phyloP scores from a whole-genome alignment of 2,888 invertebrate species.

The Chrysolina haemoptera region DNA sequence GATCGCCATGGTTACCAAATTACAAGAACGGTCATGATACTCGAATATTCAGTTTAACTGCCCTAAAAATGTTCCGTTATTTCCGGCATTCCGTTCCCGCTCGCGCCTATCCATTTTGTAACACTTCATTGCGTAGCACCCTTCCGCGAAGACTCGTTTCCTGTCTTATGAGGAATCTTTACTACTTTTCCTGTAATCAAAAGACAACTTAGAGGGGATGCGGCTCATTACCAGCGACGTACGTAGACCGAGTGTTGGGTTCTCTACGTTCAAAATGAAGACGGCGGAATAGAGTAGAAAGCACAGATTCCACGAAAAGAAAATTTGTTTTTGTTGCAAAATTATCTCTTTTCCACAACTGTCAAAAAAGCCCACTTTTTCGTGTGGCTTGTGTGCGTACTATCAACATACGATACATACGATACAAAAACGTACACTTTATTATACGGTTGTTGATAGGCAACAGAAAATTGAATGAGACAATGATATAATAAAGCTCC shows the following conservation, averaged over 20 bases:
- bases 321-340: too few relatives aligned
- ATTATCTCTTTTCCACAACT: too few relatives aligned
- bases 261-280: too few relatives aligned
- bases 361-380: too few relatives aligned
- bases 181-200: constrained; percentile 41
- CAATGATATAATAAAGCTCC: too few relatives aligned
- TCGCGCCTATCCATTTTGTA: constrained; percentile 38
- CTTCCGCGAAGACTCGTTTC: constrained; percentile 40
- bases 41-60: background rate
- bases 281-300: too few relatives aligned
- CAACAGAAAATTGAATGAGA: too few relatives aligned
- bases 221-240: constrained; percentile 32
- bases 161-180: constrained; percentile 41
- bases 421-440: too few relatives aligned
- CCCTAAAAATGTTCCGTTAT: constrained; percentile 8
- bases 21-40: background rate
- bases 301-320: too few relatives aligned
- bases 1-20: background rate
- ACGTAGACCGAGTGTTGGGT: background rate
- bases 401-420: too few relatives aligned
- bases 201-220: constrained; percentile 32
- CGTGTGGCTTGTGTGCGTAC: too few relatives aligned
- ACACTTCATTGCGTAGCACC: constrained; percentile 42
- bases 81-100: constrained; percentile 31
- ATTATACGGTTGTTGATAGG: too few relatives aligned